These are phyloP conservation scores for Drosophila ironensis DNA, from an alignment of 1,140 invertebrate genomes.

Conservation along the genomic window DNA sequence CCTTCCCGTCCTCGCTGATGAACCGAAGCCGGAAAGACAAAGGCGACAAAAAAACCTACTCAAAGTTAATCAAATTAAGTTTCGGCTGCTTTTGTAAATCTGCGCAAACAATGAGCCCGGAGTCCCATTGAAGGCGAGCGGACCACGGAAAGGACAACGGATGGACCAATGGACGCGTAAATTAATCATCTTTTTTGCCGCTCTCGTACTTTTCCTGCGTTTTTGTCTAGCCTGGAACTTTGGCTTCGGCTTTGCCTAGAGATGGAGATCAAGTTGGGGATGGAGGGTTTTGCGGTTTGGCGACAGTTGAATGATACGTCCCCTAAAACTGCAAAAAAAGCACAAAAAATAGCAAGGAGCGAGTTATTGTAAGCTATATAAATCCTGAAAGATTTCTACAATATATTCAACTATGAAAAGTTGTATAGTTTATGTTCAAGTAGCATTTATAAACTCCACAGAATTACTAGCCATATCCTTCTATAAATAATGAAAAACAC, in stretches of 20 bases:
- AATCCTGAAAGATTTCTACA: too few relatives aligned
- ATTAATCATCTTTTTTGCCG: slow-evolving; percentile 71
- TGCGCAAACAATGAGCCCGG: slow-evolving; percentile 47
- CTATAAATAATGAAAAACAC: too few relatives aligned
- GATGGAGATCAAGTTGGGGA: too few relatives aligned
- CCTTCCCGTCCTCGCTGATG: slow-evolving; percentile 34
- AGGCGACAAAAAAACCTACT: slow-evolving; percentile 48
- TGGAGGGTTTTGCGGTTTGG: slow-evolving; percentile 24
- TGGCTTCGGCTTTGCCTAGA: slow-evolving; percentile 5
- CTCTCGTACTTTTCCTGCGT: background rate
- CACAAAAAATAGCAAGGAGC: too few relatives aligned
- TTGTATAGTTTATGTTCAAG: background rate
- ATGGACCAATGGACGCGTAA: slow-evolving; percentile 60
- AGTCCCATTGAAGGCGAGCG: slow-evolving; percentile 7
- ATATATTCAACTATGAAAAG: background rate
- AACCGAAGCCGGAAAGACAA: slow-evolving; percentile 65
- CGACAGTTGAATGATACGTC: slow-evolving; percentile 32
- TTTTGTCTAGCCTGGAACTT: slow-evolving; percentile 24
- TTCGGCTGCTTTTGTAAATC: slow-evolving; percentile 56
- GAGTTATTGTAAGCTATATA: background rate
- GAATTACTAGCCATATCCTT: too few relatives aligned
- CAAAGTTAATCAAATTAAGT: slow-evolving; percentile 78
- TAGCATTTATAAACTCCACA: too few relatives aligned
- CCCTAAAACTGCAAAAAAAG: background rate
- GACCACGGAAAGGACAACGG: slow-evolving; percentile 29